Base-by-base conservation (phyloP, 2,113 vertebrate genomes). In the Cavia porcellus region DNA sequence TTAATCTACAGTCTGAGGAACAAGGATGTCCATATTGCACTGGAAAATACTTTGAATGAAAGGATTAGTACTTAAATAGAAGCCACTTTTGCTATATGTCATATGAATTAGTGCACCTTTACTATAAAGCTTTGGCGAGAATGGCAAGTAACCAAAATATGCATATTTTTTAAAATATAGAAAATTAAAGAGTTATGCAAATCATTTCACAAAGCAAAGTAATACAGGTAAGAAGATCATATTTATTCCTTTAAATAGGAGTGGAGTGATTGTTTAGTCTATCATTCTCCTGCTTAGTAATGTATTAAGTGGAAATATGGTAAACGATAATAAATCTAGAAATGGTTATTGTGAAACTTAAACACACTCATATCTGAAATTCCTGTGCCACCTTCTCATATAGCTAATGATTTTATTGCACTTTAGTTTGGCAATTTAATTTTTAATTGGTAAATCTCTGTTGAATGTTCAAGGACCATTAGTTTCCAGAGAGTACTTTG, bases 1-100 rank as follows among this genome's bases (percentile, higher is more conserved):
- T 66, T 94, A 7, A 90, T 94, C 28, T 94, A 94, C 10, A 94
- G 93, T 47, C 32, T 94, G 72, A 90, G 66, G 8, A 94, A 90
- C 38, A 94, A 94, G 22, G 87, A 94, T 66, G 68, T 94, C 7
- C 93, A 90, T 2, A 28, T 45, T 64, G 61, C 61, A 28, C 61
- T 62, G 61, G 28, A 25, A 28, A 62, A 62, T 25, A 62, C 61
- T 28, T 62, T 62, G 61, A 62, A 62, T 9, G 11, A 62, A 28
- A 62, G 61, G 25, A 62, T 28, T 9, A 19, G 47, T 30, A 45
- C 7, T 7, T 86, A 68, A 68, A 28, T 24, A n/a, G 61, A 47
- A 90, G 25, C 15, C 50, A 2, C 45, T 28, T 30, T 30, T 77
- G 74, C 20, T 68, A 28, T 22, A 68, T 25, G 14, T 45, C 30